Evolutionary conservation across 2,888 invertebrate species (phyloP).

Genomic region (Selenia dentaria): DNA sequence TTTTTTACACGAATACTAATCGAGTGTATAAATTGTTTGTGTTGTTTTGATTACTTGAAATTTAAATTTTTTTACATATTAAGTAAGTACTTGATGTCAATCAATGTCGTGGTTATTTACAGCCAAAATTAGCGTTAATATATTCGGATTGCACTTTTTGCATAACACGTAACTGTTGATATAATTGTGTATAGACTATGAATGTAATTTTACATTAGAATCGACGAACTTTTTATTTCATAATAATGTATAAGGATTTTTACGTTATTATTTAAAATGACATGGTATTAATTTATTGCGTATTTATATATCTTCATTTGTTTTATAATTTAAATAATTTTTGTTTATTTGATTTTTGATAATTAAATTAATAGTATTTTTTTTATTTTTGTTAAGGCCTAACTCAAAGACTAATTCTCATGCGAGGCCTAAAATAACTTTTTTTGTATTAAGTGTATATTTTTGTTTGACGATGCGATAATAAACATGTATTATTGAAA

Average conservation of each 20-base stretch:
- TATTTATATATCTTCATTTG: constrained; percentile 21
- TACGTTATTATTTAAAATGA: constrained; percentile 25
- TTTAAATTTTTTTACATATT: too few species aligned
- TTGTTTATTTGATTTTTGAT: constrained; percentile 19
- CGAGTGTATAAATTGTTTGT: too few species aligned
- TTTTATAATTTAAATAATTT: constrained; percentile 21
- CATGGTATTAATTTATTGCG: constrained; percentile 31
- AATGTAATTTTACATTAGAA: constrained; percentile 66
- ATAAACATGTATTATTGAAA: constrained; percentile 75
- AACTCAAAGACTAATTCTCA: constrained; percentile 34
- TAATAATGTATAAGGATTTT: constrained; percentile 37
- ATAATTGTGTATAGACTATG: constrained; percentile 70
- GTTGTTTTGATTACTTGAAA: too few species aligned
- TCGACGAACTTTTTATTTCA: constrained; percentile 45
- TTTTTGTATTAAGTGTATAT: constrained; percentile 39
- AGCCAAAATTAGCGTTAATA: constrained; percentile 42
- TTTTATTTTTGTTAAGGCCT: constrained; percentile 36
- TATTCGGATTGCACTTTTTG: constrained; percentile 76
- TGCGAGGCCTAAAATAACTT: constrained; percentile 36
- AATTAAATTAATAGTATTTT: constrained; percentile 8
- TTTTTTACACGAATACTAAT: too few species aligned
- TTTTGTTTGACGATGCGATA: constrained; percentile 72
- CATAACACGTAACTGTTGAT: constrained; percentile 77
- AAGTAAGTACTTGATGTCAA: background rate
- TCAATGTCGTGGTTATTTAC: constrained; percentile 7